These are phyloP conservation scores for Gyps fulvus DNA, from an alignment of 2,113 vertebrate species.

Conservation along the genomic window DNA sequence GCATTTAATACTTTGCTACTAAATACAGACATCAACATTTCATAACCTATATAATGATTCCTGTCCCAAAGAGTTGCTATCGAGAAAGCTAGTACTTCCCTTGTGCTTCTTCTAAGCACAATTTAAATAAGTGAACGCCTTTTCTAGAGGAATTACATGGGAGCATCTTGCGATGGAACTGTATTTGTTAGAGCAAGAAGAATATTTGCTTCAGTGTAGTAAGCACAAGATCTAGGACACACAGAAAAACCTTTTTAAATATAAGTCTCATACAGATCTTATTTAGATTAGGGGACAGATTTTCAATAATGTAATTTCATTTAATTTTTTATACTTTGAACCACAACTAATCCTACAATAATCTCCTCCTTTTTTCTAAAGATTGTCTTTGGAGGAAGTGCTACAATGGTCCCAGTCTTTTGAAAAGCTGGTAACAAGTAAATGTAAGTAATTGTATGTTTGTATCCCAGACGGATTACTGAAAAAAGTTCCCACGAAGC, in stretches of 20 bases:
- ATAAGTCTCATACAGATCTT: not conserved
- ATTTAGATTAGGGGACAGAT: not conserved
- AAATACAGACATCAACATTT: not conserved
- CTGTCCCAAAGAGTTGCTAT: not conserved
- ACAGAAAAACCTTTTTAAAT: not conserved
- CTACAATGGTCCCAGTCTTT: slow-evolving; percentile 66
- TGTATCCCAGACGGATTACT: not conserved
- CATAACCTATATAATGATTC: not conserved
- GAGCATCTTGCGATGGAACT: not conserved
- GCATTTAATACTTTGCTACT: not conserved
- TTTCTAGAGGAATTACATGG: not conserved
- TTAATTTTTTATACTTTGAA: not conserved
- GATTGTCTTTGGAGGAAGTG: slow-evolving; percentile 58
- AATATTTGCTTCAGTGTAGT: not conserved
- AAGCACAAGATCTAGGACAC: not conserved
- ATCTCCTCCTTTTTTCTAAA: slow-evolving; percentile 29
- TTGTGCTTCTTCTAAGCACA: not conserved
- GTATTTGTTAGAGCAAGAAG: not conserved
- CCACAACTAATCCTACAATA: not conserved
- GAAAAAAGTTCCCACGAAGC: not conserved
- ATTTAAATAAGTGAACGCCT: not conserved
- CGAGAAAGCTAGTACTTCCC: not conserved
- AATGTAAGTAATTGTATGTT: slow-evolving; percentile 43
- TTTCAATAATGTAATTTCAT: not conserved
- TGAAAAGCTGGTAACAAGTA: slow-evolving; percentile 65